Evolutionary conservation across 2,888 invertebrate genomes (phyloP).

Genomic region (Lithophane leautieri): DNA sequence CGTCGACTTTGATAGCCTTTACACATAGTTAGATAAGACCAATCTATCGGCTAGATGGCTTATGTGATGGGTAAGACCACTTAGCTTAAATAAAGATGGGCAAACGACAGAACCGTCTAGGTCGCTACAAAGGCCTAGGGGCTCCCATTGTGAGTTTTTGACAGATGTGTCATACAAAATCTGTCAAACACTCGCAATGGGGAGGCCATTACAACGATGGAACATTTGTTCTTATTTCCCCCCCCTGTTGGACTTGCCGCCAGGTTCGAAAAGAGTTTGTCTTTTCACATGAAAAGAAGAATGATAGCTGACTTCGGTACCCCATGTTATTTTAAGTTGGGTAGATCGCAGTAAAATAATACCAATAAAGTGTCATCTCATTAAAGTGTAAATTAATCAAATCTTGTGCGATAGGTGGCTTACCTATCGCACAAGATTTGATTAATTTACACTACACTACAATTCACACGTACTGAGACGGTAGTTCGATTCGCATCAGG

Average conservation of each 20-base stretch:
- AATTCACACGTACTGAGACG: no score
- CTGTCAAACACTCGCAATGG: background rate
- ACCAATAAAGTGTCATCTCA: background rate
- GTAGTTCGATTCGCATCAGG: background rate
- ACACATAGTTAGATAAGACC: background rate
- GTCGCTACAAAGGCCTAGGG: background rate
- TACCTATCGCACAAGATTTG: no score
- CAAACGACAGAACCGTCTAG: background rate
- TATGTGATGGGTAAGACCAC: conserved; percentile 3
- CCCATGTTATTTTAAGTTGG: background rate
- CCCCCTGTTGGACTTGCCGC: no score
- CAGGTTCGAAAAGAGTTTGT: background rate
- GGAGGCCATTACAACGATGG: background rate
- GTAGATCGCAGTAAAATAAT: background rate
- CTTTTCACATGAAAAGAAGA: background rate
- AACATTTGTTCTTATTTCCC: no score
- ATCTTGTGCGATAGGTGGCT: background rate
- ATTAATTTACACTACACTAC: no score
- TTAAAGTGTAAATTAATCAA: background rate
- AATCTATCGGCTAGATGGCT: conserved; percentile 25
- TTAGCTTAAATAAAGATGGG: conserved; percentile 11
- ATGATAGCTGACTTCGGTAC: background rate
- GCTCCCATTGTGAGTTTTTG: background rate
- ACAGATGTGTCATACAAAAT: background rate
- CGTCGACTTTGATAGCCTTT: conserved; percentile 1